Percentiles rank a stretch among this genome's conserved stretches.
Evolutionary conservation across 2,888 invertebrate species (phyloP).

Genomic region (Eupithecia pulchellata): DNA sequence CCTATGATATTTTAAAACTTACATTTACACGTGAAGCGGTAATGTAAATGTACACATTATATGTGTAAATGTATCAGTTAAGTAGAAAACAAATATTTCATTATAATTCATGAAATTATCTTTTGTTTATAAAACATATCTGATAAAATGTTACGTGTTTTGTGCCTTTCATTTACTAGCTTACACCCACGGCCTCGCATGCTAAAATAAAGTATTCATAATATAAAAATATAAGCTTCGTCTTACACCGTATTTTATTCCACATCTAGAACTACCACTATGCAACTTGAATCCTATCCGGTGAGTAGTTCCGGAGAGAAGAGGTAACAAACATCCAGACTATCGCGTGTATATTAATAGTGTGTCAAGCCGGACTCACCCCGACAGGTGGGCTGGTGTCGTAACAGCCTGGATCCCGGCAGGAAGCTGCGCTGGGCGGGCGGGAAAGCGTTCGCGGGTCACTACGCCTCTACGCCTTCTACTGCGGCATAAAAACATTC

Average conservation of each 20-base stretch:
- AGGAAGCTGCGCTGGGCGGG: conserved; percentile 3
- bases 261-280: background rate
- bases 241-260: background rate
- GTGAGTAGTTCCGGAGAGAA: background rate
- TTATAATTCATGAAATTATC: no score
- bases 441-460: conserved; percentile 1
- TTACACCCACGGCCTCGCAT: no score
- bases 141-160: no score
- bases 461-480: background rate
- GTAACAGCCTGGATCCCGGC: background rate
- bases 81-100: no score
- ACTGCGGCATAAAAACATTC: background rate
- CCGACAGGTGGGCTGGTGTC: conserved; percentile 5
- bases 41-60: no score
- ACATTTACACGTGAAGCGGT: no score
- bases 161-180: no score
- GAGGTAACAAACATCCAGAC: background rate
- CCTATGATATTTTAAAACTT: no score
- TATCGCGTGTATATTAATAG: background rate
- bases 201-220: no score
- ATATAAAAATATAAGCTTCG: no score
- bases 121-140: no score
- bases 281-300: background rate
- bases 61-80: no score
- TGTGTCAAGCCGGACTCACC: background rate